Conservation (phyloP, 2,797 vertebrate species). For the Cryptoblepharus egeriae region DNA sequence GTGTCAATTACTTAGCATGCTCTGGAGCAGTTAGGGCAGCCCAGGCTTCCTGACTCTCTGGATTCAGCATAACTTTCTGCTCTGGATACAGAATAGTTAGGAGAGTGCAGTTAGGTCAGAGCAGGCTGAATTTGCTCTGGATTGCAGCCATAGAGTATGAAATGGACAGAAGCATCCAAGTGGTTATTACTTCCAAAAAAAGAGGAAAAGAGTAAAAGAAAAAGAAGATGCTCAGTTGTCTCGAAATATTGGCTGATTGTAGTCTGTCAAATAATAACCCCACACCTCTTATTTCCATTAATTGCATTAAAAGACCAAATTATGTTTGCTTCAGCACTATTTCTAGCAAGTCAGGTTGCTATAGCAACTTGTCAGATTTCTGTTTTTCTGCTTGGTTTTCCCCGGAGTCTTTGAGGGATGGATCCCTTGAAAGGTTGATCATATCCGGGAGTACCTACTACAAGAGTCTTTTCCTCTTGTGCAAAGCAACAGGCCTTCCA, state of each 20-base stretch:
- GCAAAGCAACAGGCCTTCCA: rapidly evolving
- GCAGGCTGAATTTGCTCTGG: too few species aligned
- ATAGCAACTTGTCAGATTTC: not conserved
- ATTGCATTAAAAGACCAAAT: conserved; percentile 6
- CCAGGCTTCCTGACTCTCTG: too few species aligned
- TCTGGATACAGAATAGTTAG: too few species aligned
- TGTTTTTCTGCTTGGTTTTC: not conserved
- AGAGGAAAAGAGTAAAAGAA: not conserved
- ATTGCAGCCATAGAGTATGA: too few species aligned
- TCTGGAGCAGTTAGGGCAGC: too few species aligned
- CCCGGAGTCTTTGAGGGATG: not conserved
- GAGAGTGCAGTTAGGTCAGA: too few species aligned
- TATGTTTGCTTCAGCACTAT: not conserved
- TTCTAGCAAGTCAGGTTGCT: not conserved
- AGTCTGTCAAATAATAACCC: conserved; percentile 19
- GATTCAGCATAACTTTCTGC: too few species aligned
- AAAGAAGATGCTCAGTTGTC: not conserved
- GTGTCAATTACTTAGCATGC: too few species aligned
- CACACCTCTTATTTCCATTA: not conserved
- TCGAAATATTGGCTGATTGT: conserved; percentile 5
- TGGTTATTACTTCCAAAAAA: not conserved
- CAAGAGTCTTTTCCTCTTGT: not conserved
- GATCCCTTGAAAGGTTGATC: not conserved
- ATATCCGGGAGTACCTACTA: not conserved
- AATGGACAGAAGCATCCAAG: conserved; percentile 10